Conservation (phyloP, 2,888 invertebrate species). For the Sinohyriopsis cumingii region DNA sequence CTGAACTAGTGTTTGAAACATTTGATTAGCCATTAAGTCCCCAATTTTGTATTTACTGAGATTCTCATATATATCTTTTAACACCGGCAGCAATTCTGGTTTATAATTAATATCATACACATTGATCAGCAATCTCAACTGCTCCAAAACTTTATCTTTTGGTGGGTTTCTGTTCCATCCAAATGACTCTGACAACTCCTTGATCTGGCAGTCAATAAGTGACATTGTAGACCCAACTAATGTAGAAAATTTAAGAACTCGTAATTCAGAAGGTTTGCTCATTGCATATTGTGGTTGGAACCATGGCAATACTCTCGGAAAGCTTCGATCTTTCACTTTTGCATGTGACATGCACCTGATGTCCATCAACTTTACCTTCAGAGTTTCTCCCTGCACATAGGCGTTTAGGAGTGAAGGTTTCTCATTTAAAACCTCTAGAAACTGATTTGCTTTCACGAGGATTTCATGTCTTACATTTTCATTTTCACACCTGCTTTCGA, state of each 20-base stretch:
- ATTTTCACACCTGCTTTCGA: not conserved
- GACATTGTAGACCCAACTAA: slow-evolving; percentile 14
- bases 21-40: not conserved
- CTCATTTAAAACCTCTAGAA: not conserved
- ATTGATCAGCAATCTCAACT: slow-evolving; percentile 6
- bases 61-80: not conserved
- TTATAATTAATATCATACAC: slow-evolving; percentile 11
- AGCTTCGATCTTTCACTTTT: not conserved
- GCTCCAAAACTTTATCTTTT: slow-evolving; percentile 6
- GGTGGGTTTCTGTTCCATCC: slow-evolving; percentile 4
- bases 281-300: not conserved
- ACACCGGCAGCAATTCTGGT: slow-evolving; percentile 9
- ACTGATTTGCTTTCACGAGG: no score
- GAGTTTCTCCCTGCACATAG: no score
- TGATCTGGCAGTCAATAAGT: slow-evolving; percentile 1
- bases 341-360: slow-evolving; percentile 8
- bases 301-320: slow-evolving; percentile 12
- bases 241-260: not conserved
- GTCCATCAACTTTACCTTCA: not conserved
- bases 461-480: not conserved
- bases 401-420: no score
- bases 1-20: not conserved
- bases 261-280: slow-evolving; percentile 11
- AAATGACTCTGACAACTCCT: slow-evolving; percentile 1
- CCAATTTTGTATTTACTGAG: no score